phyloP scores from a whole-genome alignment of 2,113 vertebrate genomes.

The Dicrurus megarhynchus region DNA sequence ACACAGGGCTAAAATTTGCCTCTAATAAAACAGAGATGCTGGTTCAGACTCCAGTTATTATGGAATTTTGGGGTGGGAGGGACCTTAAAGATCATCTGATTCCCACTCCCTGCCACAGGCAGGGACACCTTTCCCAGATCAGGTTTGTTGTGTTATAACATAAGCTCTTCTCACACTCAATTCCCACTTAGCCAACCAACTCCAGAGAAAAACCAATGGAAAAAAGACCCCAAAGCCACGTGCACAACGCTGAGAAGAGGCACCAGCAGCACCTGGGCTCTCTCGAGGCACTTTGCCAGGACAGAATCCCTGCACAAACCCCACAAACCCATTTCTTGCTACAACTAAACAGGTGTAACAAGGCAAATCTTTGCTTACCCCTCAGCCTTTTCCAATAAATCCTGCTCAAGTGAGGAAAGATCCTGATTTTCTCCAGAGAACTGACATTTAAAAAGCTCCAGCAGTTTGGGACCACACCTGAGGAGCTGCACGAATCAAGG shows the following conservation, averaged over 20 bases:
- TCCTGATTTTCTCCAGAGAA: not conserved
- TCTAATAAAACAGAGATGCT: not conserved
- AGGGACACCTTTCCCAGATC: not conserved
- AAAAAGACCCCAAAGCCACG: rapidly evolving
- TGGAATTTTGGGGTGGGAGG: not conserved
- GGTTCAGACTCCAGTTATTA: rapidly evolving
- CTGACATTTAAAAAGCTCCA: not conserved
- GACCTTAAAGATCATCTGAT: not conserved
- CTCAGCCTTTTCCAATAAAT: not conserved
- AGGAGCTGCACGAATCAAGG: not conserved
- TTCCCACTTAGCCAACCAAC: not conserved
- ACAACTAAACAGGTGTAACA: not conserved
- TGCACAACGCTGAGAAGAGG: rapidly evolving
- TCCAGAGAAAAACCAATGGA: not conserved
- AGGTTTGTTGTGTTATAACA: rapidly evolving
- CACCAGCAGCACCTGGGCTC: not conserved
- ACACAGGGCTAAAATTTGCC: not conserved
- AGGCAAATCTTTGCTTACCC: not conserved
- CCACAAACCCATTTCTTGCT: not conserved
- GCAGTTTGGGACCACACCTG: not conserved
- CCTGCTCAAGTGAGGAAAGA: rapidly evolving
- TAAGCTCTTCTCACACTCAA: not conserved
- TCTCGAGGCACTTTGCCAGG: rapidly evolving
- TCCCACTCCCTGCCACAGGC: not conserved
- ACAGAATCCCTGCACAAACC: not conserved